These are phyloP conservation scores for Acanthurus tractus DNA, from an alignment of 2,797 vertebrate genomes.

Conservation along the genomic window DNA sequence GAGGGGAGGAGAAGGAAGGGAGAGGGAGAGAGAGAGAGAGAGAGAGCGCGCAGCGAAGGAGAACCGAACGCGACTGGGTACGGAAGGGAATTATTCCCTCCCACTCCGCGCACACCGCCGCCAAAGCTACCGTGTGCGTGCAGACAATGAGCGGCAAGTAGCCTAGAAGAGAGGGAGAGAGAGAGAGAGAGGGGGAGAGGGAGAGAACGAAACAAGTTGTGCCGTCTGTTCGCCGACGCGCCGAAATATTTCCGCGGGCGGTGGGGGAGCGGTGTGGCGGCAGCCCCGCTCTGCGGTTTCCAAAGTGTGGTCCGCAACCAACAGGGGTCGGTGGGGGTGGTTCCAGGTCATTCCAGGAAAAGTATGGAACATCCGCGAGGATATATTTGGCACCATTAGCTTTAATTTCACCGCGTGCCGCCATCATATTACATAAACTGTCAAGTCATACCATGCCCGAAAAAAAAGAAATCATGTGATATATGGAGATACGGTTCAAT, in stretches of 20 bases:
- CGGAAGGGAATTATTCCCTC: constrained; percentile 55
- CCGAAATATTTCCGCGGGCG: constrained; percentile 44
- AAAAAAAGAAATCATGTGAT: neutral
- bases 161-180: neutral
- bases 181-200: no score
- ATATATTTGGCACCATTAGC: neutral
- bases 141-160: constrained; percentile 29
- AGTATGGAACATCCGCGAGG: neutral
- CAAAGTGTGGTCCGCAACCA: constrained; percentile 46
- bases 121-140: constrained; percentile 7
- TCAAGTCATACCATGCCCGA: neutral
- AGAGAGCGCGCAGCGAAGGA: constrained; percentile 25
- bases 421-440: constrained; percentile 1
- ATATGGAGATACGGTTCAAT: neutral
- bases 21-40: neutral
- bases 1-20: constrained; percentile 27
- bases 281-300: constrained; percentile 28
- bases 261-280: constrained; percentile 36
- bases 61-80: constrained; percentile 29
- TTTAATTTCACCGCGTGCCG: neutral
- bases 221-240: constrained; percentile 39
- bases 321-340: constrained; percentile 29
- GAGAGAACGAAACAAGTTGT: constrained; percentile 31
- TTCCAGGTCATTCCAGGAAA: constrained; percentile 29
- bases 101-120: constrained; percentile 39